phyloP scores from a whole-genome alignment of 2,888 invertebrate species.

The Nysson spinosus region DNA sequence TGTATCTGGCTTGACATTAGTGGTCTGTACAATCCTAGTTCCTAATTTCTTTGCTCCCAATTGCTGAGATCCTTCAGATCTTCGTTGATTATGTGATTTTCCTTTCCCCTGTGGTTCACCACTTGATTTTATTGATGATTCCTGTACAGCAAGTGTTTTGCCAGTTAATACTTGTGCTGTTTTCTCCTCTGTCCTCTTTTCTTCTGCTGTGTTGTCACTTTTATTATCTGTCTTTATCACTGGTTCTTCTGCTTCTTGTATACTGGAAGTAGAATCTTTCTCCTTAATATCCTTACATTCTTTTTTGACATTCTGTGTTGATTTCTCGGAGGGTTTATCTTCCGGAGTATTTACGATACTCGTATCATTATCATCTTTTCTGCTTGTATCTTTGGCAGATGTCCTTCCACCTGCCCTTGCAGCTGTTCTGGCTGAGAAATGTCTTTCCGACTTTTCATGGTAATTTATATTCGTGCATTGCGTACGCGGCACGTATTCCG shows the following conservation, averaged over 20 bases:
- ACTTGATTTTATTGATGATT: no score
- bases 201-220: background rate
- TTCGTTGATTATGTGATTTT: slow-evolving; percentile 44
- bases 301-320: slow-evolving; percentile 1
- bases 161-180: background rate
- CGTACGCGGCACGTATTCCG: slow-evolving; percentile 61
- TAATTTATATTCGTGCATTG: slow-evolving; percentile 10
- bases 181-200: background rate
- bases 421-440: background rate
- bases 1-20: background rate
- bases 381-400: background rate
- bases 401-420: background rate
- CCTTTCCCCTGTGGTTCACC: slow-evolving; percentile 9
- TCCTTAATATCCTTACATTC: background rate
- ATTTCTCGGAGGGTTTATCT: background rate
- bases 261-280: background rate
- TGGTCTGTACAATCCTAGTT: slow-evolving; percentile 35
- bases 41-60: slow-evolving; percentile 60
- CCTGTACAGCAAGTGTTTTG: no score
- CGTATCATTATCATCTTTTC: slow-evolving; percentile 5
- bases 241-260: background rate
- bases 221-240: no score
- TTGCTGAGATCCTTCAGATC: slow-evolving; percentile 20
- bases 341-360: slow-evolving; percentile 6
- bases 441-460: slow-evolving; percentile 2